These are phyloP conservation scores for Diuraphis noxia DNA, from an alignment of 1,140 invertebrate genomes.

Conservation along the genomic window DNA sequence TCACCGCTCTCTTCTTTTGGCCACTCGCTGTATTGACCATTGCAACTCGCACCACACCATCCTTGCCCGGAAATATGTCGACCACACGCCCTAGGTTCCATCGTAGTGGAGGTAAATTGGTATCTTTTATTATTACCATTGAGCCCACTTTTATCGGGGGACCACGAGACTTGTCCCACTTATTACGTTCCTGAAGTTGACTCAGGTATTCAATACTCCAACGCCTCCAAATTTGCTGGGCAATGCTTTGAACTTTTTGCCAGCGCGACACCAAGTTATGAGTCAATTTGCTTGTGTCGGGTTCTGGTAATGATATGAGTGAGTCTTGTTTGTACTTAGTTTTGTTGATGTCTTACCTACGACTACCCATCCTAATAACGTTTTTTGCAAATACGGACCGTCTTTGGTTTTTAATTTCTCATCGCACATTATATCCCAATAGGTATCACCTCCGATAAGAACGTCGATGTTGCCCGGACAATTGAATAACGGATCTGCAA, in stretches of 20 bases:
- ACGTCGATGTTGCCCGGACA: too few relatives aligned
- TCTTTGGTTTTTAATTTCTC: too few relatives aligned
- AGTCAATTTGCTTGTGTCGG: background rate
- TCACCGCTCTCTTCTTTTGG: background rate
- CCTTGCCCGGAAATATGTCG: slow-evolving; percentile 55
- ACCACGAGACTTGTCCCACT: slow-evolving; percentile 55
- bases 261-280: slow-evolving; percentile 53
- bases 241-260: slow-evolving; percentile 56
- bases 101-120: slow-evolving; percentile 3
- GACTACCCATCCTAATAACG: too few relatives aligned
- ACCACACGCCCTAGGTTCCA: slow-evolving; percentile 57
- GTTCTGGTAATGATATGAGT: background rate
- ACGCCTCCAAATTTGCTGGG: slow-evolving; percentile 59
- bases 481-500: background rate
- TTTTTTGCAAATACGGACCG: too few relatives aligned
- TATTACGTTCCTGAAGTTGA: slow-evolving; percentile 57
- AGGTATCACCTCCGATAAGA: too few relatives aligned
- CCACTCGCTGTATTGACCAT: background rate
- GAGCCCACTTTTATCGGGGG: too few relatives aligned
- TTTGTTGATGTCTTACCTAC: too few relatives aligned
- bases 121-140: too few relatives aligned
- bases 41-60: slow-evolving; percentile 55
- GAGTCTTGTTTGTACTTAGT: too few relatives aligned
- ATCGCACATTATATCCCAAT: too few relatives aligned
- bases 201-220: slow-evolving; percentile 59